A percentile compares a stretch with the other conserved stretches of the same genome.
These are phyloP conservation scores for Myotis findleyi DNA, from an alignment of 2,797 vertebrate species.

Conservation along the genomic window DNA sequence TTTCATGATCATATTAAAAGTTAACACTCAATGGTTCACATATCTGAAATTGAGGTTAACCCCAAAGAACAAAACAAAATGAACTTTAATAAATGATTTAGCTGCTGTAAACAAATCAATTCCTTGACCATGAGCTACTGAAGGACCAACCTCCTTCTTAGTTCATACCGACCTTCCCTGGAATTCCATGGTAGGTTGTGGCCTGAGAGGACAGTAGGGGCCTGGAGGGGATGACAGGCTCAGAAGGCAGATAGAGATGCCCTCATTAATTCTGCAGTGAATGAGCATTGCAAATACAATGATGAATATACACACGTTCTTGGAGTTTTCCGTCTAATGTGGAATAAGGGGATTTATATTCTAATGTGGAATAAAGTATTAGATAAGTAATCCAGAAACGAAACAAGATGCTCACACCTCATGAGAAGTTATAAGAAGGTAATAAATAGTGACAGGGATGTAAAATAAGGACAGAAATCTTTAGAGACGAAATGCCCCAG, in stretches of 20 bases:
- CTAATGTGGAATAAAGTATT: neutral
- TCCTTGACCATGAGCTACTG: slow-evolving; percentile 9
- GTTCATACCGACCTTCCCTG: neutral
- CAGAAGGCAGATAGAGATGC: neutral
- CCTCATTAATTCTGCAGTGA: neutral
- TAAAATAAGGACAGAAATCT: neutral
- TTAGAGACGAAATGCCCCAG: neutral
- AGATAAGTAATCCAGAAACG: slow-evolving; percentile 30
- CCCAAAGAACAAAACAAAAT: slow-evolving; percentile 64
- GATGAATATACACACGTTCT: neutral
- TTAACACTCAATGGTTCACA: slow-evolving; percentile 20
- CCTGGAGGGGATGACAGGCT: neutral
- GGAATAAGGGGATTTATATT: neutral
- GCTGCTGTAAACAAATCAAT: slow-evolving; percentile 52
- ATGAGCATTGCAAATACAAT: neutral
- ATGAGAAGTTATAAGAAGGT: neutral
- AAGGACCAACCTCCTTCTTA: slow-evolving; percentile 41
- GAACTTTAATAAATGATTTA: slow-evolving; percentile 73
- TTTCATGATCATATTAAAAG: slow-evolving; percentile 51
- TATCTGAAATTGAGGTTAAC: slow-evolving; percentile 63
- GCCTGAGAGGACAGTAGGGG: neutral
- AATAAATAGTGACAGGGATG: neutral
- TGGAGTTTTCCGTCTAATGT: neutral
- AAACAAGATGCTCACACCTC: neutral
- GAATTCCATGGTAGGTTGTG: neutral